Conservation (phyloP, 2,888 invertebrate species). For the Heliconius ethilla region DNA sequence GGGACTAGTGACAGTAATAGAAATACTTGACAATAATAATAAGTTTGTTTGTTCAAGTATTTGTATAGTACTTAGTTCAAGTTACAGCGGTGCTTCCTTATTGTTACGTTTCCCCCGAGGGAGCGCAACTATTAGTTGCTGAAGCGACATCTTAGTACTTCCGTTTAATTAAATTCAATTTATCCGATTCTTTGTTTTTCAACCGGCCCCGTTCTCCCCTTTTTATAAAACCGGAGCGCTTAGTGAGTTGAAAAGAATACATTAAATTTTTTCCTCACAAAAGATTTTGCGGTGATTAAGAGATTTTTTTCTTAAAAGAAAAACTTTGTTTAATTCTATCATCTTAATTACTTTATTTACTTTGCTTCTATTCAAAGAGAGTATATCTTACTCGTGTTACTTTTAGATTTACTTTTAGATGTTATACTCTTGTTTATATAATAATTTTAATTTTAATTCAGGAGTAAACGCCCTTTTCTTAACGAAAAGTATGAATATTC, state of each 20-base stretch:
- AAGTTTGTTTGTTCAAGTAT: constrained; percentile 15
- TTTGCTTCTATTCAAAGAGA: constrained; percentile 4
- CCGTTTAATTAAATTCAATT: constrained; percentile 34
- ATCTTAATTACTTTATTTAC: constrained; percentile 22
- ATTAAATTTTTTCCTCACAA: constrained; percentile 17
- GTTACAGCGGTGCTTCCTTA: constrained; percentile 6
- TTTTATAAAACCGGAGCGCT: constrained; percentile 19
- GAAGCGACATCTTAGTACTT: constrained; percentile 29
- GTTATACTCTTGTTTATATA: no score
- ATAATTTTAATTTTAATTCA: background rate
- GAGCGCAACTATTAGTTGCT: constrained; percentile 24
- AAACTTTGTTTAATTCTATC: constrained; percentile 11
- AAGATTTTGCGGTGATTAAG: constrained; percentile 27
- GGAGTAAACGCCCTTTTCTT: no score
- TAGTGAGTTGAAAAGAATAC: constrained; percentile 20
- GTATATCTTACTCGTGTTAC: background rate
- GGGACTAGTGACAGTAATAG: background rate
- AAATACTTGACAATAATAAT: constrained; percentile 7
- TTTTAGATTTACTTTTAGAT: background rate
- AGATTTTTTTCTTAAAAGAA: constrained; percentile 7
- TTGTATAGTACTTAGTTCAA: constrained; percentile 1
- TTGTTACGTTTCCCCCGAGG: background rate
- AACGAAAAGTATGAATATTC: no score
- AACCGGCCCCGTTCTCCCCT: constrained; percentile 15
- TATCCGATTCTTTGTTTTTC: constrained; percentile 31